A percentile compares a stretch with the other conserved stretches of the same genome.
phyloP scores from a whole-genome alignment of 2,113 vertebrate species.

The Camarhynchus parvulus region DNA sequence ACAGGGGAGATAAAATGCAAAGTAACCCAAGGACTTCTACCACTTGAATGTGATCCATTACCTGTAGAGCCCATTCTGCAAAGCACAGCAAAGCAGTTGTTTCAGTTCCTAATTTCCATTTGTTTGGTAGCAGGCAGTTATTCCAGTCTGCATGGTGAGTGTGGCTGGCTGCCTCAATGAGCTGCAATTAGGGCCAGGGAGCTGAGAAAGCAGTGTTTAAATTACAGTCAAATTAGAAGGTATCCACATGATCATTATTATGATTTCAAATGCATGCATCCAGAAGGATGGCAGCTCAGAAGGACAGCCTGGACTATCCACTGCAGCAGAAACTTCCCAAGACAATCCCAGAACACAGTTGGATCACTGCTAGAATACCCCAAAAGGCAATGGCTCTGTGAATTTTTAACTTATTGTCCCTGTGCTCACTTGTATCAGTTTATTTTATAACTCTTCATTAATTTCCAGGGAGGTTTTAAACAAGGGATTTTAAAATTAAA shows the following conservation, averaged over 20 bases:
- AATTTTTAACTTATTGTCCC: neutral
- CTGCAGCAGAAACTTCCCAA: neutral
- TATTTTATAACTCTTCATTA: neutral
- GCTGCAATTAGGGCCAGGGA: constrained; percentile 30
- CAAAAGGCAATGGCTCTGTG: neutral
- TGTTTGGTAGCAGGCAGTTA: constrained; percentile 41
- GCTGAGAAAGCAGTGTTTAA: constrained; percentile 62
- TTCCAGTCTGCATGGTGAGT: constrained; percentile 36
- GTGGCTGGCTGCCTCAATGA: constrained; percentile 8
- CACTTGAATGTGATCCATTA: neutral
- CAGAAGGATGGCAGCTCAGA: constrained; percentile 47
- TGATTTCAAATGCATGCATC: constrained; percentile 40
- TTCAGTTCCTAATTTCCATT: constrained; percentile 41
- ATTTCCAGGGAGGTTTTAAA: neutral
- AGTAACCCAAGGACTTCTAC: constrained; percentile 20
- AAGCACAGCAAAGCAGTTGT: constrained; percentile 33
- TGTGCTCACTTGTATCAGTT: neutral
- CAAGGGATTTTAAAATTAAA: neutral
- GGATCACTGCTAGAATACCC: neutral
- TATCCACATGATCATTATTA: constrained; percentile 40
- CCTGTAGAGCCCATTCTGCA: constrained; percentile 23
- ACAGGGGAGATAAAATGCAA: constrained; percentile 23
- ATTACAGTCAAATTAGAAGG: constrained; percentile 53
- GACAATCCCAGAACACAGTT: neutral
- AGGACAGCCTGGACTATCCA: neutral